These are phyloP conservation scores for Drosophila nr. perissopoda DNA, from an alignment of 2,888 invertebrate genomes.

Conservation along the genomic window DNA sequence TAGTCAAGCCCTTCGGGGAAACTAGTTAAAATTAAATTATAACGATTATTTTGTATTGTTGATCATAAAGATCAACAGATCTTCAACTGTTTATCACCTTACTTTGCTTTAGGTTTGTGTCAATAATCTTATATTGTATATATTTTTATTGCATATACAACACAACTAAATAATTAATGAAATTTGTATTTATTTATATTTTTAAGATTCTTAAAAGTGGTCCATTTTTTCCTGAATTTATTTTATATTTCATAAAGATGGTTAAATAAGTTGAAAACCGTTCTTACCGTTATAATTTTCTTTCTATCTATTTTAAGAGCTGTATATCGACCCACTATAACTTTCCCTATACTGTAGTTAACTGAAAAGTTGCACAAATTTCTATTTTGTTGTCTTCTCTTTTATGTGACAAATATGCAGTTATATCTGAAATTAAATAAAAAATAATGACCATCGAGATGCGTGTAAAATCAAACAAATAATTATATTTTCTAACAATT, in stretches of 20 bases:
- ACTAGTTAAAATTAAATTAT: neutral
- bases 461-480: neutral
- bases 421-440: neutral
- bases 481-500: neutral
- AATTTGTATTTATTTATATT: neutral
- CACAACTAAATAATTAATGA: too few relatives aligned
- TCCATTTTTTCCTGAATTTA: neutral
- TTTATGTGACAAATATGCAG: neutral
- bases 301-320: too few relatives aligned
- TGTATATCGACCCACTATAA: too few relatives aligned
- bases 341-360: neutral
- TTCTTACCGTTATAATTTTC: too few relatives aligned
- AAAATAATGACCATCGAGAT: neutral
- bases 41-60: neutral
- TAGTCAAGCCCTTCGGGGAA: neutral
- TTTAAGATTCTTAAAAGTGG: neutral
- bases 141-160: too few relatives aligned
- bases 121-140: too few relatives aligned
- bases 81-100: too few relatives aligned
- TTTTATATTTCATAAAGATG: neutral
- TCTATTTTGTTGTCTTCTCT: neutral
- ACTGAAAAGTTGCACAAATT: neutral
- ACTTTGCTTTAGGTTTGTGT: too few relatives aligned
- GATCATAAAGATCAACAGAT: neutral
- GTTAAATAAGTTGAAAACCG: too few relatives aligned